phyloP scores from a whole-genome alignment of 2,888 invertebrate genomes.

The Galerucella calmariensis region DNA sequence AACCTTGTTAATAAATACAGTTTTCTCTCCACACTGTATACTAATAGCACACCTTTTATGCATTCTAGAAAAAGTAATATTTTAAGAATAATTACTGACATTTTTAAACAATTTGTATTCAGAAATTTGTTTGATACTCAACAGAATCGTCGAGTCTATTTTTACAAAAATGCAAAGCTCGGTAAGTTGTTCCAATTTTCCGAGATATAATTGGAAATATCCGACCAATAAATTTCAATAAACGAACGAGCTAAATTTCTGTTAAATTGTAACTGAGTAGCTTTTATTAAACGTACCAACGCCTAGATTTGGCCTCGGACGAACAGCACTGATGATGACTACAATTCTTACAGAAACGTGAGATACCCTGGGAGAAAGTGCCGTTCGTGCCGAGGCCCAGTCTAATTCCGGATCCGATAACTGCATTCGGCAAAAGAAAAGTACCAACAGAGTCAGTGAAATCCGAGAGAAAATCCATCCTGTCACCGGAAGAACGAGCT shows the following conservation, averaged over 20 bases:
- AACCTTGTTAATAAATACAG: no score
- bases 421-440: slow-evolving; percentile 81
- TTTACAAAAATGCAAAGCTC: background rate
- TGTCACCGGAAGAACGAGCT: slow-evolving; percentile 71
- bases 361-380: slow-evolving; percentile 89
- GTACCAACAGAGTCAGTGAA: slow-evolving; percentile 51
- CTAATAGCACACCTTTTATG: no score
- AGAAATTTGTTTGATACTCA: no score
- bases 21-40: no score
- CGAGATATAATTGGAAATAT: background rate
- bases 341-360: slow-evolving; percentile 63
- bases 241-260: background rate
- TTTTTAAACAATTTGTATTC: no score
- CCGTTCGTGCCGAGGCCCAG: slow-evolving; percentile 88
- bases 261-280: slow-evolving; percentile 8
- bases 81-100: no score
- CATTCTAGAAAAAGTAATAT: no score
- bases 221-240: no score
- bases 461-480: slow-evolving; percentile 62
- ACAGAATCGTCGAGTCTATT: no score
- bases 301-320: slow-evolving; percentile 55
- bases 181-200: background rate
- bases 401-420: slow-evolving; percentile 85
- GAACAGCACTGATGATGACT: slow-evolving; percentile 54
- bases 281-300: background rate